phyloP scores from a whole-genome alignment of 1,140 invertebrate species.

The Calliopsis andreniformis region DNA sequence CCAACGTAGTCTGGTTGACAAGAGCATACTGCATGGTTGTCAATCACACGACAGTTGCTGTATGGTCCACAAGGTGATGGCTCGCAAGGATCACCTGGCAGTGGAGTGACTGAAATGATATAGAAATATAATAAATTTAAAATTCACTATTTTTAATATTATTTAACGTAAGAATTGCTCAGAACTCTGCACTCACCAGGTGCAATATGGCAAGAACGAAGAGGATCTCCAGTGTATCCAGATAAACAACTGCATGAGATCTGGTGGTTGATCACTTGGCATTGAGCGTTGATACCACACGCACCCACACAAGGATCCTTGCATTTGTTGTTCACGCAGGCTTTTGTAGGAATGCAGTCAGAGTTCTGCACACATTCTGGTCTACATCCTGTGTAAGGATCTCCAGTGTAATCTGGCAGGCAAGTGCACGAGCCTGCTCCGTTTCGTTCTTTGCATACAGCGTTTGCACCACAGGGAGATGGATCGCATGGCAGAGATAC shows the following conservation, averaged over 20 bases:
- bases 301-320: conserved; percentile 89
- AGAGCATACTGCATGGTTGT: conserved; percentile 89
- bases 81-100: conserved; percentile 86
- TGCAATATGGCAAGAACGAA: conserved; percentile 86
- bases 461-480: conserved; percentile 91
- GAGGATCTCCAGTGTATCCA: conserved; percentile 89
- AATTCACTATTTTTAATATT: no score
- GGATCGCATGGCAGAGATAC: conserved; percentile 88
- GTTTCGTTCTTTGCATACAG: conserved; percentile 89
- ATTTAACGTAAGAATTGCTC: no score
- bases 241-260: conserved; percentile 89
- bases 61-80: conserved; percentile 92
- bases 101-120: conserved; percentile 71
- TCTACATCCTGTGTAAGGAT: conserved; percentile 90
- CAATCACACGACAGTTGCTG: conserved; percentile 88
- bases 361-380: conserved; percentile 92
- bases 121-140: conserved; percentile 31
- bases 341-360: conserved; percentile 87
- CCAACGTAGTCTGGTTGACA: conserved; percentile 90
- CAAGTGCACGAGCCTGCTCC: conserved; percentile 91
- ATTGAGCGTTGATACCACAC: conserved; percentile 91
- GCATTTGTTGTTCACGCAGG: conserved; percentile 92
- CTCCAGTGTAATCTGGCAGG: conserved; percentile 89
- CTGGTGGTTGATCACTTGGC: conserved; percentile 91
- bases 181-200: conserved; percentile 82